These are phyloP conservation scores for Falco berigora DNA, from an alignment of 2,797 vertebrate genomes.

Conservation along the genomic window DNA sequence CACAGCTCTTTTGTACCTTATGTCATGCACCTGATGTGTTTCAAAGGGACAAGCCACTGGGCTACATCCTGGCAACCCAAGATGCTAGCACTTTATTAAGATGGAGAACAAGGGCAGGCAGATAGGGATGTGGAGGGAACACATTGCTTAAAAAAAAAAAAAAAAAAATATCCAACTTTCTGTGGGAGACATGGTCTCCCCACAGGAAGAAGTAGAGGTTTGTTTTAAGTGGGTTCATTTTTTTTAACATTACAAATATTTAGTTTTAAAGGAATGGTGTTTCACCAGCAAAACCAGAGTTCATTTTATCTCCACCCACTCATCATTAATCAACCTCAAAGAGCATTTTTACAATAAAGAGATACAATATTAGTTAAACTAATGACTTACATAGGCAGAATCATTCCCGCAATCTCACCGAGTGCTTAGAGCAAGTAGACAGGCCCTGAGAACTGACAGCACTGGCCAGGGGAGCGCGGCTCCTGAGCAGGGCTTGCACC, in stretches of 20 bases:
- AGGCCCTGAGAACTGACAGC: background rate
- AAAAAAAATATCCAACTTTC: background rate
- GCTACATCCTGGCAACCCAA: background rate
- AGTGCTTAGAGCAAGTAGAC: background rate
- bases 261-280: constrained; percentile 56
- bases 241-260: background rate
- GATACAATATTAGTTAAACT: constrained; percentile 56
- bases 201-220: constrained; percentile 41
- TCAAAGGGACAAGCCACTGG: background rate
- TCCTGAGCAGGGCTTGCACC: background rate
- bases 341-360: constrained; percentile 45
- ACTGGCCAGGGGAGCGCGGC: fast-evolving
- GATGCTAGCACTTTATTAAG: background rate
- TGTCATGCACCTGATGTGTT: background rate
- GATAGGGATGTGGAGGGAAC: background rate
- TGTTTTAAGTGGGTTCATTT: constrained; percentile 53
- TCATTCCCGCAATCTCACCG: background rate
- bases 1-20: background rate
- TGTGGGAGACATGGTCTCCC: constrained; percentile 24
- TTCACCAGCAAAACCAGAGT: constrained; percentile 62
- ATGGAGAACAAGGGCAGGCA: background rate
- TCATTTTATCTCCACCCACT: constrained; percentile 58
- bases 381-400: constrained; percentile 30
- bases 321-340: constrained; percentile 54
- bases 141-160: background rate